Percentiles rank a stretch among this genome's conserved stretches.
Evolutionary conservation across 2,888 invertebrate species (phyloP).

Genomic region (Cerastis leucographa): DNA sequence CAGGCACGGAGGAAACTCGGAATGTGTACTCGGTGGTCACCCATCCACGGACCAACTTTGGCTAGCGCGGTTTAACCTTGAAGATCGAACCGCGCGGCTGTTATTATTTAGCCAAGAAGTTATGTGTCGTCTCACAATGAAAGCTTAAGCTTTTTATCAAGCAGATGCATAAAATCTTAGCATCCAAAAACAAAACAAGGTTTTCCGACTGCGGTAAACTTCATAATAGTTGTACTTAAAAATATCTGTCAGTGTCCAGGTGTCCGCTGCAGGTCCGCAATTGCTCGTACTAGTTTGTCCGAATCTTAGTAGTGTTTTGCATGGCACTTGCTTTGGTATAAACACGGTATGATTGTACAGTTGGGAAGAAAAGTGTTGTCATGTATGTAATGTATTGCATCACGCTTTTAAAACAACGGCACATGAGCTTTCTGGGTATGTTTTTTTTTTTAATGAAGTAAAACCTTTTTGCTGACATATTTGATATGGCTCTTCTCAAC

Average conservation of each 20-base stretch:
- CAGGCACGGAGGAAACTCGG: background rate
- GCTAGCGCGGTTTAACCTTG: background rate
- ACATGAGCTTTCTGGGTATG: background rate
- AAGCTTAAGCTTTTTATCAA: no score
- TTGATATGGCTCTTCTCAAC: conserved; percentile 51
- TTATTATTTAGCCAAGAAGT: background rate
- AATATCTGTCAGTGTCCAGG: background rate
- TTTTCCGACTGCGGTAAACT: no score
- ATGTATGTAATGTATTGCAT: conserved; percentile 24
- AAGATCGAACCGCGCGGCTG: background rate
- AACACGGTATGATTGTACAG: conserved; percentile 14
- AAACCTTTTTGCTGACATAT: background rate
- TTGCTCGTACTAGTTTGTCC: background rate
- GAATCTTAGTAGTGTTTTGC: conserved; percentile 18
- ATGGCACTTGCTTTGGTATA: conserved; percentile 29
- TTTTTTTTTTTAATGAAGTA: background rate
- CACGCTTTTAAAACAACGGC: conserved; percentile 37
- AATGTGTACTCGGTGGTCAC: background rate
- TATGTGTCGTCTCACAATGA: no score
- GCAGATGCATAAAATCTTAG: no score
- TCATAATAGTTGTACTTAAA: background rate
- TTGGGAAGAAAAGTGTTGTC: background rate
- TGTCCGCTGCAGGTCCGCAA: background rate
- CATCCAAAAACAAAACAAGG: no score
- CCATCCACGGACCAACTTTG: background rate